Base-by-base conservation (phyloP, 2,113 vertebrate genomes). In the Phasianus colchicus region DNA sequence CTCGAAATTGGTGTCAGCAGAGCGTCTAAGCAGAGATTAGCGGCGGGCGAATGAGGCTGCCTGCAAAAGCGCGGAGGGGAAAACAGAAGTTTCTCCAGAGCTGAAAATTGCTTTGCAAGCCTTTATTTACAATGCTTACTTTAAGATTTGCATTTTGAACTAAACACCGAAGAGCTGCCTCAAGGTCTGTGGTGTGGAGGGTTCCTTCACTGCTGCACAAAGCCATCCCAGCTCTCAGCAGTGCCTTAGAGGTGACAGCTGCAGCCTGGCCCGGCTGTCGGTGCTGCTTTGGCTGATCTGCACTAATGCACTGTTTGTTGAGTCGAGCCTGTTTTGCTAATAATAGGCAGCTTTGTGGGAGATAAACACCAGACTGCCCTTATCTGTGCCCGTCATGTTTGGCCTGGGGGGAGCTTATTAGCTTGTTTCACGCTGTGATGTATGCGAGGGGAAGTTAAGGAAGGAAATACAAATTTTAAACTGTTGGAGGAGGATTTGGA, bases 1-100 rank as follows among this genome's bases (percentile, higher is more conserved):
- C 11, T 63, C 42, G 13, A 30, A 74, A 43, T 3, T 36, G 38
- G 34, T 75, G 80, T 89, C 86, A 79, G 50, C 75, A 54, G 83
- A 43, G 48, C 0, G 70, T 93, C 94, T 89, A 84, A 89, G 91
- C 58, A 18, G 90, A 79, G 95, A 93, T 94, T 92, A 96, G 43
- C 1, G 7, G 19, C 0, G 2, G 86, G 18, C 36, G 65, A 88
- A 10, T 0, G 48, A 61, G 1, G 32, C 77, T 25, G 38, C 60
- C 45, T 1, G 47, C 2, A 8, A 60, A 11, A 78, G 17, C 2
- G 0, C 10, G 1, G 1, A 14, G 75, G 57, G 43, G 54, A 27
- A 60, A 47, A 20, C 0, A 1, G 12, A 25, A 38, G 22, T 6
- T 10, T 61, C 45, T 24, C 73, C 45, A 0, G 0, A 42, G 48